phyloP scores from a whole-genome alignment of 1,140 invertebrate genomes.

The Ptiloglossa arizonensis region DNA sequence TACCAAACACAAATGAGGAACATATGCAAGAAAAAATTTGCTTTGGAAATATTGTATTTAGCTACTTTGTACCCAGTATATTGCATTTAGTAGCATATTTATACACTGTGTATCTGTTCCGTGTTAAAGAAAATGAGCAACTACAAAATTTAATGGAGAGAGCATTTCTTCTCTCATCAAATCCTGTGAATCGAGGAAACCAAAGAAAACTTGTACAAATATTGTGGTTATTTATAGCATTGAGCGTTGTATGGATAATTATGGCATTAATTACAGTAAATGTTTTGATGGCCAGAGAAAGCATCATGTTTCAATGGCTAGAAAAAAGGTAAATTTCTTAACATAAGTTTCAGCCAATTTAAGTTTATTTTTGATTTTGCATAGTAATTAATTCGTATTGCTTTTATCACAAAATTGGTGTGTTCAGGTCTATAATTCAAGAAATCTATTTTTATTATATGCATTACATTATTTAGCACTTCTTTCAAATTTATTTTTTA shows the following conservation, averaged over 20 bases:
- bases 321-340: constrained; percentile 75
- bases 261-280: constrained; percentile 86
- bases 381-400: not conserved
- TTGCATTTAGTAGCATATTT: constrained; percentile 90
- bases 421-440: not conserved
- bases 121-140: constrained; percentile 92
- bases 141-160: constrained; percentile 95
- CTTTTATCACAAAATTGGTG: constrained; percentile 4
- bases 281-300: constrained; percentile 85
- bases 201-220: constrained; percentile 86
- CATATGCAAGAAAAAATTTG: constrained; percentile 84
- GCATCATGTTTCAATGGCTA: constrained; percentile 85
- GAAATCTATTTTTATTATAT: not conserved
- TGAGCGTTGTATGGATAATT: constrained; percentile 86
- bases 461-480: constrained; percentile 14
- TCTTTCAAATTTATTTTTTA: constrained; percentile 59
- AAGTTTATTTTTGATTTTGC: not conserved
- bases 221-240: constrained; percentile 87
- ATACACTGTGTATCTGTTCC: constrained; percentile 89
- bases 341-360: constrained; percentile 6
- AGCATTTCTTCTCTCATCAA: constrained; percentile 87
- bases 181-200: constrained; percentile 85
- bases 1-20: constrained; percentile 74
- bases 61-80: constrained; percentile 89
- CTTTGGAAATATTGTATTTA: constrained; percentile 87